These are phyloP conservation scores for Molorchus minor DNA, from an alignment of 2,888 invertebrate genomes.

Conservation along the genomic window DNA sequence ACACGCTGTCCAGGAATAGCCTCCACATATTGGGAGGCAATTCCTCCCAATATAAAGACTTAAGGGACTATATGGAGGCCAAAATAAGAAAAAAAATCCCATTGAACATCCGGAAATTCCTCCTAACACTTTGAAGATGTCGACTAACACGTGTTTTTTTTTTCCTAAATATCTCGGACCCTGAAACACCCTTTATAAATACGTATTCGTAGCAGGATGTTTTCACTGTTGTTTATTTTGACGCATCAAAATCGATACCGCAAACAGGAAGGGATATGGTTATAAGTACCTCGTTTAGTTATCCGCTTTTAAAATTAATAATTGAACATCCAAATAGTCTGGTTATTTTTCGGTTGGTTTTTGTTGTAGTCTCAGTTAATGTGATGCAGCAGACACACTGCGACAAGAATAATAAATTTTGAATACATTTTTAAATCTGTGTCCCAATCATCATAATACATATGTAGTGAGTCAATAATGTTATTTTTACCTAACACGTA, in stretches of 20 bases:
- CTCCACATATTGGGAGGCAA: too few species aligned
- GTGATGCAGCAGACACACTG: not conserved
- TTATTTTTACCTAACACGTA: constrained; percentile 1
- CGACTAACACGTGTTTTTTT: too few species aligned
- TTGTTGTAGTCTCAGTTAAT: constrained; percentile 4
- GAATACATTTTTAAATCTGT: constrained; percentile 7
- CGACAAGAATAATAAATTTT: not conserved
- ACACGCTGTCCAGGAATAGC: too few species aligned
- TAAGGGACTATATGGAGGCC: too few species aligned
- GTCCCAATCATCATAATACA: constrained; percentile 5
- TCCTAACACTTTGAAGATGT: too few species aligned
- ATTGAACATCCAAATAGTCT: constrained; percentile 1
- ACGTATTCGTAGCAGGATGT: too few species aligned
- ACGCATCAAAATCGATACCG: constrained; percentile 1
- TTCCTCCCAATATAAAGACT: too few species aligned
- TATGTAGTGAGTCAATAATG: constrained; percentile 3
- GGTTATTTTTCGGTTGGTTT: constrained; percentile 6
- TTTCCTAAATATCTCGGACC: too few species aligned
- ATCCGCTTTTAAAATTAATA: constrained; percentile 4
- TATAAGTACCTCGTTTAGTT: too few species aligned
- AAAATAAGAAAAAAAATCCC: too few species aligned
- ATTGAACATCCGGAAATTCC: too few species aligned
- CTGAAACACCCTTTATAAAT: too few species aligned
- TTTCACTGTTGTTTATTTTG: not conserved
- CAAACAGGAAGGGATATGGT: not conserved